Base-by-base conservation (phyloP, 2,113 vertebrate genomes). In the Nothocercus julius region DNA sequence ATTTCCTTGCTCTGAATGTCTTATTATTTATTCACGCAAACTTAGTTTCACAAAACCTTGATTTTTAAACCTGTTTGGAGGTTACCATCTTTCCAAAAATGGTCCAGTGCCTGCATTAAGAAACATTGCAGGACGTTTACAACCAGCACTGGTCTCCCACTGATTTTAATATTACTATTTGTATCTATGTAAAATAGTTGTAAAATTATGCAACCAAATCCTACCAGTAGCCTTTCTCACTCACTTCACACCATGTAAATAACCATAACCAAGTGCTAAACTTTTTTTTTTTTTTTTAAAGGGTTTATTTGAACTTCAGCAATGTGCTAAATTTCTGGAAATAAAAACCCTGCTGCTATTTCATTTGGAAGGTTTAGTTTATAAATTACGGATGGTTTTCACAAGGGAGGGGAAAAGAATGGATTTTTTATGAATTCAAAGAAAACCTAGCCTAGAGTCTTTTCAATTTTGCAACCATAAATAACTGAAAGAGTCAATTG, bases 231-330 rank as follows among this genome's bases (percentile, higher is more conserved):
- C 74, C 49, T 40, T 96, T 90, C 67, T 88, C 77, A 86, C 85
- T 94, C 80, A 84, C 62, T 92, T 90, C 69, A 88, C 62, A 92
- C 88, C 42, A 64, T 83, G 76, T 64, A 89, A 93, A 82, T 95
- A 80, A 94, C 34, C 72, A 72, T 47, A 89, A 88, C 38, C 32
- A 83, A 82, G 51, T 24, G 42, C 36, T 76, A 89, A 75, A 59
- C 51, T 15, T 53, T 27, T 58, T 56, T 36, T 24, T 2, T 2
- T 11, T 49, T 56, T 56, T 34, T 24, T 2, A 7, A 24, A 4
- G 13, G 17, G 21, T 27, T 28, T 67, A 80, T 92, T 75, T 68
- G 62, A 90, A n/a, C 58, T 86, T 92, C 76, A 88, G 56, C 34
- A 93, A 95, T 69, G 47, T 73, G 77, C 44, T 78, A 87, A 47